Base-by-base conservation (phyloP, 1,140 invertebrate genomes). In the Venustaconcha ellipsiformis region DNA sequence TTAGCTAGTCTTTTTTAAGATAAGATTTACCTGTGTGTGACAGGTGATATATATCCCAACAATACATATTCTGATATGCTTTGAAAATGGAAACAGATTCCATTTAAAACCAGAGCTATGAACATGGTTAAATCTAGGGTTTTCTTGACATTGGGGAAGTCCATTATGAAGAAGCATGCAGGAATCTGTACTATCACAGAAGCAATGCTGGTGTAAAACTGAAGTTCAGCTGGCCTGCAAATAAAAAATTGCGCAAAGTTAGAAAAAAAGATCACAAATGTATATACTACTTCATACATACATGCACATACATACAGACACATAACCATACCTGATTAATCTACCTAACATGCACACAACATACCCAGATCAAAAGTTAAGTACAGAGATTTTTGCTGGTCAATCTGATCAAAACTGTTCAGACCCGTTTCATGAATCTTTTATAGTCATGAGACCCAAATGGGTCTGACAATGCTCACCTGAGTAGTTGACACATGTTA, bases 41-140 rank as follows among this genome's bases (percentile, higher is more conserved):
- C 94, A 59, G 95, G 95, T 90, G 94, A 95, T 85, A 96, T 95
- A 84, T 95, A 95, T 84, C 94, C 94, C 93, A 96, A 95, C 67
- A 96, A 92, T 65, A 94, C 94, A 90, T 96, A 96, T 14, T 95
- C 95, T 71, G 94, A 94, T 82, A 96, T 95, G 88, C 94, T 95
- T 93, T 96, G 95, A 86, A 94, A 95, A 88, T 96, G 95, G 88
- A 96, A 96, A 87, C 95, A 95, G 12, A 95, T 85, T 70, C 95
- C 95, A 90, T 95, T 95, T 2, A 96, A 86, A 48, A 95, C 86
- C 84, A 94, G 93, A 59, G 92, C 92, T 56, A 92, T 86, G 13
- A 95, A 87, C 74, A 94, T 85, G 73, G 91, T 91, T 83, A 87
- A 84, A 89, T 92, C 84, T 91, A 89, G 80, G 8, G 80, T 84